A percentile compares a stretch with the other conserved stretches of the same genome.
phyloP scores from a whole-genome alignment of 2,888 invertebrate genomes.

The Phrixothrix hirtus region DNA sequence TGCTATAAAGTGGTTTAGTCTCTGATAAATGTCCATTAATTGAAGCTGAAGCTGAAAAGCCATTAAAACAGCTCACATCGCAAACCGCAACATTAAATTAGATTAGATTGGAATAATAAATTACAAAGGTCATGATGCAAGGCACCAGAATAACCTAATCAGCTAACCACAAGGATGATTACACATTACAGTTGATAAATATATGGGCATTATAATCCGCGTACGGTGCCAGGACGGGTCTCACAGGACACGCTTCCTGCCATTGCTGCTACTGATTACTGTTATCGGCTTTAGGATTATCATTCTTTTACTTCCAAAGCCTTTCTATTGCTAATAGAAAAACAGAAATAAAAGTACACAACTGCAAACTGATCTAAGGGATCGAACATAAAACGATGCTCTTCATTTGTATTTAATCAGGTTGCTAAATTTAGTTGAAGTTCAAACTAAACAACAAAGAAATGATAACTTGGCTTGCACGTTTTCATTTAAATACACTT shows the following conservation, averaged over 20 bases:
- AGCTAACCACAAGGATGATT: constrained; percentile 52
- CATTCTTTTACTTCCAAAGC: constrained; percentile 50
- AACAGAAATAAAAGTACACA: constrained; percentile 46
- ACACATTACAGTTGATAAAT: constrained; percentile 52
- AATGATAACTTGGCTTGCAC: too few species aligned
- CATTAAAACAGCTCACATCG: constrained; percentile 46
- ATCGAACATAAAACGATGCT: too few species aligned
- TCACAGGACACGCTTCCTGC: constrained; percentile 37
- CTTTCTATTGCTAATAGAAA: constrained; percentile 47
- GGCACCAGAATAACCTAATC: constrained; percentile 51
- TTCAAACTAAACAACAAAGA: neutral
- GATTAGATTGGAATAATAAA: constrained; percentile 49
- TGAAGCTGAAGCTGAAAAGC: constrained; percentile 41
- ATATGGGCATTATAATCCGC: constrained; percentile 44
- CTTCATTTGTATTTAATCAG: neutral
- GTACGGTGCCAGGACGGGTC: constrained; percentile 35
- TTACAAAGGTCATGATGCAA: constrained; percentile 47
- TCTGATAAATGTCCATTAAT: constrained; percentile 30
- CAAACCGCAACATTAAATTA: constrained; percentile 48
- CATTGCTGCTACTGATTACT: constrained; percentile 39
- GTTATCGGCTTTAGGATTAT: constrained; percentile 44
- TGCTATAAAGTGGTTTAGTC: constrained; percentile 16
- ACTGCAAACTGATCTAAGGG: constrained; percentile 20
- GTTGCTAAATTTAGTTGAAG: neutral
- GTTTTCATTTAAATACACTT: too few species aligned